Evolutionary conservation across 2,888 invertebrate genomes (phyloP).

Genomic region (Slavum lentiscoides): DNA sequence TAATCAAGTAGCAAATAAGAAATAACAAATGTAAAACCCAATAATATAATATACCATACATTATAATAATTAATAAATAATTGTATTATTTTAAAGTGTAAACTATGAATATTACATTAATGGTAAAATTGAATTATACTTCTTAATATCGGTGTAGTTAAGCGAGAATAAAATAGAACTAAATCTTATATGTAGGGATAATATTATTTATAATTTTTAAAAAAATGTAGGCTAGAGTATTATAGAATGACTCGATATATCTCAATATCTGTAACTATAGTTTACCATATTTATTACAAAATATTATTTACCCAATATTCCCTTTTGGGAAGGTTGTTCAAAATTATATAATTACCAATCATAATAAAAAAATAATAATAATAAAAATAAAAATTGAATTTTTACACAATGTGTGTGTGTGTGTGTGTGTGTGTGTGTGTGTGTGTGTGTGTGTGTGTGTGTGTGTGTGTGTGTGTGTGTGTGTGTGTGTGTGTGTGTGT

Average conservation of each 20-base stretch:
- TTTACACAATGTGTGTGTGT: background rate
- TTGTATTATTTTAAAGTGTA: background rate
- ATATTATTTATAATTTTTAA: slow-evolving; percentile 1
- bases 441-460: too few species aligned
- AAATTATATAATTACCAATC: background rate
- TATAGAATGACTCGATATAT: slow-evolving; percentile 15
- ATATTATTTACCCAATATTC: background rate
- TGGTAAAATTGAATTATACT: slow-evolving; percentile 3
- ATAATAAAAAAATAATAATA: background rate
- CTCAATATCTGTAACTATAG: background rate
- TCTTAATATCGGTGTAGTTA: background rate
- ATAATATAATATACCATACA: background rate
- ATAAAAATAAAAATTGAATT: background rate
- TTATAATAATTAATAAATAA: slow-evolving; percentile 12
- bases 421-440: too few species aligned
- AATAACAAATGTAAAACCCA: slow-evolving; percentile 1
- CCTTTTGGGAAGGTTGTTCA: background rate
- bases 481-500: too few species aligned
- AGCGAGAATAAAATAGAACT: slow-evolving; percentile 3
- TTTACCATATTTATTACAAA: background rate
- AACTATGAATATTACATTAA: background rate
- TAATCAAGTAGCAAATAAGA: slow-evolving; percentile 12
- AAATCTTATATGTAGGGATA: background rate
- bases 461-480: too few species aligned
- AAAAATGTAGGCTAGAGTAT: slow-evolving; percentile 7